A percentile compares a stretch with the other conserved stretches of the same genome.
Evolutionary conservation across 1,140 invertebrate genomes (phyloP).

Genomic region (Pseudoatta argentina): DNA sequence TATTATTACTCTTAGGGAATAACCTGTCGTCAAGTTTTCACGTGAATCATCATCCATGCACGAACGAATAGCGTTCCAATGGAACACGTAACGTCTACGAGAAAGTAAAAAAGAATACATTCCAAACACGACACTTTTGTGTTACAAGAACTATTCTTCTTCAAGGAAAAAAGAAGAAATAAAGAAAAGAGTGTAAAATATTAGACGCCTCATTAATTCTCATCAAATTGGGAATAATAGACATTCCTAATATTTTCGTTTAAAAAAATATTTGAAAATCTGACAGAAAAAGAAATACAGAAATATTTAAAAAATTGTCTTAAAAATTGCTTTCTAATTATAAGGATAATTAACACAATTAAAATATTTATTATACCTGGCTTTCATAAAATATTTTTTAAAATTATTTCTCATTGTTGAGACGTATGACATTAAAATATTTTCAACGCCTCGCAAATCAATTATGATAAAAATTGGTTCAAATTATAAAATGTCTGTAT

Average conservation of each 20-base stretch:
- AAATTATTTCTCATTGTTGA: background rate
- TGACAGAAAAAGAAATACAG: background rate
- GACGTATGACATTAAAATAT: background rate
- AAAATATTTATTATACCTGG: background rate
- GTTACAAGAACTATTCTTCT: slow-evolving; percentile 36
- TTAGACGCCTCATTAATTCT: background rate
- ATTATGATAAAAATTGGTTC: background rate
- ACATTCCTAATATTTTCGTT: background rate
- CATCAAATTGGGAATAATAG: background rate
- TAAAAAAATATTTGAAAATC: background rate
- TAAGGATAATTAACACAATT: background rate
- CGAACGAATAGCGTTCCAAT: slow-evolving; percentile 39
- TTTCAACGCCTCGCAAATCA: background rate
- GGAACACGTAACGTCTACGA: slow-evolving; percentile 55
- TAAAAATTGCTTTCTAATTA: background rate
- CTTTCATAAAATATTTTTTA: background rate
- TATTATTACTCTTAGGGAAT: slow-evolving; percentile 51
- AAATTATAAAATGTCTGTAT: background rate
- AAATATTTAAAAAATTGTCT: background rate
- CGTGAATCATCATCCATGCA: slow-evolving; percentile 47
- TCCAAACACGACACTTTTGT: background rate
- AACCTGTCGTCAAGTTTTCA: slow-evolving; percentile 41
- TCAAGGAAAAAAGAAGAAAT: background rate
- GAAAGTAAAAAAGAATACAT: slow-evolving; percentile 55
- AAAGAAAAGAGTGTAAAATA: background rate